These are phyloP conservation scores for Drosophila dunni DNA, from an alignment of 1,140 invertebrate species.

Conservation along the genomic window DNA sequence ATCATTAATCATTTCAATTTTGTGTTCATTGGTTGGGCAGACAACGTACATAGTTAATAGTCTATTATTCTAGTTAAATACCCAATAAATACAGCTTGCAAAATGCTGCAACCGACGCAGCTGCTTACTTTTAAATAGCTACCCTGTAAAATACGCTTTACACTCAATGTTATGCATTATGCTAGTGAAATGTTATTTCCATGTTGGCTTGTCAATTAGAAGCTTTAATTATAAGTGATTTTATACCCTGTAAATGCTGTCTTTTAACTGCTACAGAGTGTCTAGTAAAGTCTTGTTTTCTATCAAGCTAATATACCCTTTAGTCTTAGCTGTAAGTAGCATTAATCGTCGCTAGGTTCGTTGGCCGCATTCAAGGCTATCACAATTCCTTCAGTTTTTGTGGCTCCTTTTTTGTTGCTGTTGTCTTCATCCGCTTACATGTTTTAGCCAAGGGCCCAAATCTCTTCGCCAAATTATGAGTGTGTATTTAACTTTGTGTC, in stretches of 20 bases:
- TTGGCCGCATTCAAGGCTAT: conserved; percentile 54
- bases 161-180: not conserved
- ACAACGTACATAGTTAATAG: not conserved
- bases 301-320: conserved; percentile 29
- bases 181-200: too few species aligned
- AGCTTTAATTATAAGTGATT: not conserved
- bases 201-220: too few species aligned
- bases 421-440: conserved; percentile 39
- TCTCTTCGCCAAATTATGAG: conserved; percentile 17
- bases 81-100: conserved; percentile 6
- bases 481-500: conserved; percentile 7
- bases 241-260: not conserved
- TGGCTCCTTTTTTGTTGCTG: conserved; percentile 24
- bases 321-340: conserved; percentile 5
- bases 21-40: conserved; percentile 1
- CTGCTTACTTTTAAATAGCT: not conserved
- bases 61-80: not conserved
- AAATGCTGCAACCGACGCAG: not conserved
- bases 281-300: not conserved
- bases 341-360: conserved; percentile 35
- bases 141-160: not conserved
- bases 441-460: conserved; percentile 55
- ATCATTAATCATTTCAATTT: conserved; percentile 1
- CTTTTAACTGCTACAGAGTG: not conserved
- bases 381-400: not conserved